Evolutionary conservation across 2,888 invertebrate species (phyloP).

Genomic region (Hydropsyche betteni): DNA sequence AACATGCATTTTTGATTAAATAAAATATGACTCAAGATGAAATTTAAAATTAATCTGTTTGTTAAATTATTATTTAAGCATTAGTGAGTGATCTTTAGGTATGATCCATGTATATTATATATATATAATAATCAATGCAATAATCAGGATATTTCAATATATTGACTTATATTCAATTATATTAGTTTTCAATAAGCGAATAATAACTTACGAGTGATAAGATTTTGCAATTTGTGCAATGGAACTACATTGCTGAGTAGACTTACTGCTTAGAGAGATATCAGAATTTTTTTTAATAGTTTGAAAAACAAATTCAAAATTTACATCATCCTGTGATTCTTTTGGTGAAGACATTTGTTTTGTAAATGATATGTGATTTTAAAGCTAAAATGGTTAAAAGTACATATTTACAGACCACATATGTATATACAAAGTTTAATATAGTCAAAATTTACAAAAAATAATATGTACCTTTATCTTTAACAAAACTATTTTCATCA

Average conservation of each 20-base stretch:
- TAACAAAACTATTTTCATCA: slow-evolving; percentile 90
- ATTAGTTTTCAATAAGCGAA: too few species aligned
- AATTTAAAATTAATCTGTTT: neutral
- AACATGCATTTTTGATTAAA: neutral
- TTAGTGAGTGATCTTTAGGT: too few species aligned
- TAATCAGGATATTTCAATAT: too few species aligned
- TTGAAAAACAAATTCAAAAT: slow-evolving; percentile 47
- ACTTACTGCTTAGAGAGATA: slow-evolving; percentile 27
- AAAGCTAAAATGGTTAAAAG: slow-evolving; percentile 73
- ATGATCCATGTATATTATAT: too few species aligned
- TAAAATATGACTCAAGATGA: neutral
- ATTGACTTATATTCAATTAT: too few species aligned
- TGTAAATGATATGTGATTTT: slow-evolving; percentile 76
- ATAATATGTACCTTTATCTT: slow-evolving; percentile 82
- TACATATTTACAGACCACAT: neutral
- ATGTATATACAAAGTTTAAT: too few species aligned
- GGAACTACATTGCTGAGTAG: slow-evolving; percentile 49
- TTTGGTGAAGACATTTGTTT: slow-evolving; percentile 71
- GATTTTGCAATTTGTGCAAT: slow-evolving; percentile 50
- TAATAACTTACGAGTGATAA: slow-evolving; percentile 49
- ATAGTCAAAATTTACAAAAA: slow-evolving; percentile 19
- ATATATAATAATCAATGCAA: too few species aligned
- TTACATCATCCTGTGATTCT: slow-evolving; percentile 43
- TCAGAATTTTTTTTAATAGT: slow-evolving; percentile 40
- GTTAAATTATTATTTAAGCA: too few species aligned